Percentiles rank a stretch among this genome's conserved stretches.
These are phyloP conservation scores for Oscheius sp. DNA, from an alignment of 2,888 invertebrate species.

Conservation along the genomic window DNA sequence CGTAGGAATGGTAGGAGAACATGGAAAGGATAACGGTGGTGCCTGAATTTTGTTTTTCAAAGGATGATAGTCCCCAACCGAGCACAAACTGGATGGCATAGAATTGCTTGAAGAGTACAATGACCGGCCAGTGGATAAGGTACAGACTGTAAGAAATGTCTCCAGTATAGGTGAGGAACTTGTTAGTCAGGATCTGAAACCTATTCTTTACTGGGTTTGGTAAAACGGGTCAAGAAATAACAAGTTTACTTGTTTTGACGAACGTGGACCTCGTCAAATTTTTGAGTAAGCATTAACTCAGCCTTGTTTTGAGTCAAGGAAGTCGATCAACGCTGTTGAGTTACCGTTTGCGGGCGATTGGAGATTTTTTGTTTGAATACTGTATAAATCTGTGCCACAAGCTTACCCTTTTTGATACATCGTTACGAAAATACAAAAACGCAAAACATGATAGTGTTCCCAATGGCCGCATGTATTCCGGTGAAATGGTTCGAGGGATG, in stretches of 20 bases:
- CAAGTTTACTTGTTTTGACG: too few species aligned
- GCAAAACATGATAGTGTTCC: not conserved
- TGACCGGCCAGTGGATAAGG: constrained; percentile 14
- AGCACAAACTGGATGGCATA: not conserved
- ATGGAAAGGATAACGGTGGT: not conserved
- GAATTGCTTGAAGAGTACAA: not conserved
- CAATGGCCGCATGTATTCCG: not conserved
- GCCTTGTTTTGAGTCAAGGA: not conserved
- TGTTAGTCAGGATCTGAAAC: not conserved
- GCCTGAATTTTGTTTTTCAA: not conserved
- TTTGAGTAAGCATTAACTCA: not conserved
- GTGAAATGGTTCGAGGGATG: not conserved
- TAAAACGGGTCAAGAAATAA: too few species aligned
- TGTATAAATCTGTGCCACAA: too few species aligned
- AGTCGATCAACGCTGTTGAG: too few species aligned
- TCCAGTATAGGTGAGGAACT: not conserved
- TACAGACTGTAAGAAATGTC: constrained; percentile 21
- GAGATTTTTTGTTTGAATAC: too few species aligned
- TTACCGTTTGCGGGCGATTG: too few species aligned
- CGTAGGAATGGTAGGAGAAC: not conserved
- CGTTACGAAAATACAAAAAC: not conserved
- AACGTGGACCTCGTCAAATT: not conserved
- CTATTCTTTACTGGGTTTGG: not conserved
- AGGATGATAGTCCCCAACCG: not conserved
- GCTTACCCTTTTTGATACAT: not conserved